A percentile compares a stretch with the other conserved stretches of the same genome.
These are phyloP conservation scores for Empis livida DNA, from an alignment of 2,888 invertebrate species.

Conservation along the genomic window DNA sequence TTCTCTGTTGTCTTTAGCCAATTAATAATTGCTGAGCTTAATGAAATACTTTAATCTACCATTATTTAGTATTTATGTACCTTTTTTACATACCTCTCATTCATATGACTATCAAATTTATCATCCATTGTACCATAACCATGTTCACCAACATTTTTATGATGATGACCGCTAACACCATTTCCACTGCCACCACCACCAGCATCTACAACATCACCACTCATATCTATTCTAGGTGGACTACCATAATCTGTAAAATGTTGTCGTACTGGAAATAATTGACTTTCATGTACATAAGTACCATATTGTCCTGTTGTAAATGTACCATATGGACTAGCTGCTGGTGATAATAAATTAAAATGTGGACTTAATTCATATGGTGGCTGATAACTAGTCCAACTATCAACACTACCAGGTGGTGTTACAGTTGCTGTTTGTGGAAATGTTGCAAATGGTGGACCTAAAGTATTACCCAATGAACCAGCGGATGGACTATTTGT, in stretches of 20 bases:
- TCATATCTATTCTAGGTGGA: constrained; percentile 32
- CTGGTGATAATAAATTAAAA: constrained; percentile 56
- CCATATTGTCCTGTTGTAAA: constrained; percentile 53
- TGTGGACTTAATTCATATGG: constrained; percentile 68
- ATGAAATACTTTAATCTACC: no score
- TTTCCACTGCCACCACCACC: constrained; percentile 14
- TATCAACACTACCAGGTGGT: constrained; percentile 54
- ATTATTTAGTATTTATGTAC: constrained; percentile 3
- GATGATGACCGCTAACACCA: constrained; percentile 46
- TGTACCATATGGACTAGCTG: constrained; percentile 50
- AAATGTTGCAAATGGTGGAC: constrained; percentile 49
- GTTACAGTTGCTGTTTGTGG: constrained; percentile 45
- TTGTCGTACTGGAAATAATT: constrained; percentile 54
- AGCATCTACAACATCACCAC: constrained; percentile 19
- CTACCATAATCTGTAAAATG: constrained; percentile 40
- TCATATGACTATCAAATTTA: constrained; percentile 28
- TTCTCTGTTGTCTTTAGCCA: no score
- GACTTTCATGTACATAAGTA: constrained; percentile 56
- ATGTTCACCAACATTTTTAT: constrained; percentile 40
- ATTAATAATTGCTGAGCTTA: no score
- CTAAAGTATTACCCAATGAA: constrained; percentile 35
- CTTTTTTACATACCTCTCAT: constrained; percentile 18
- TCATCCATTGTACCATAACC: constrained; percentile 37
- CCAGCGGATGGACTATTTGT: constrained; percentile 53
- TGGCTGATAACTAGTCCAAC: constrained; percentile 63